Percentiles rank a stretch among this genome's conserved stretches.
These are phyloP conservation scores for Eueides isabella DNA, from an alignment of 1,140 invertebrate species.

Conservation along the genomic window DNA sequence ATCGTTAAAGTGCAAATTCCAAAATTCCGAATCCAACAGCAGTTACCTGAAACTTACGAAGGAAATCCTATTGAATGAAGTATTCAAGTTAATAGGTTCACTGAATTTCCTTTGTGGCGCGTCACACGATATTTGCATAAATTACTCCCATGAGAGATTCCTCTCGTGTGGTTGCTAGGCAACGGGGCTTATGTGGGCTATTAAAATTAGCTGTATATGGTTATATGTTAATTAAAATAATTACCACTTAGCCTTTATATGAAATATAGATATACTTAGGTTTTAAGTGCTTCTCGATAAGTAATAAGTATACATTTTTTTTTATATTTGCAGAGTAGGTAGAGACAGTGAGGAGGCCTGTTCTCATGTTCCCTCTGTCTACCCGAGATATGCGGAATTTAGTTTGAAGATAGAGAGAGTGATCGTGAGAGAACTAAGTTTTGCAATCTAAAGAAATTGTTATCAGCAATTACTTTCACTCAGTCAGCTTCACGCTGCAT, in stretches of 20 bases:
- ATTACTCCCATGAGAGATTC: constrained; percentile 28
- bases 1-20: constrained; percentile 21
- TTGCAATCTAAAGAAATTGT: too few species aligned
- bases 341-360: too few species aligned
- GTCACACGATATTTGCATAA: constrained; percentile 37
- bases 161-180: constrained; percentile 22
- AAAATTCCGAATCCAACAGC: constrained; percentile 21
- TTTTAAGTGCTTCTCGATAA: not conserved
- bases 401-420: too few species aligned
- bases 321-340: not conserved
- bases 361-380: too few species aligned
- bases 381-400: too few species aligned
- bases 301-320: not conserved
- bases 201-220: constrained; percentile 19
- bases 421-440: too few species aligned
- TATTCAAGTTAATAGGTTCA: constrained; percentile 39
- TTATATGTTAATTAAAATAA: constrained; percentile 1
- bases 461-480: too few species aligned
- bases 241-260: not conserved
- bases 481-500: too few species aligned
- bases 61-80: constrained; percentile 35
- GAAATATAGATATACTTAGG: not conserved
- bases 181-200: constrained; percentile 19
- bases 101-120: constrained; percentile 28
- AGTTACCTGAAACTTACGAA: constrained; percentile 35